Evolutionary conservation across 2,888 invertebrate genomes (phyloP).

Genomic region (Autographa pulchrina): DNA sequence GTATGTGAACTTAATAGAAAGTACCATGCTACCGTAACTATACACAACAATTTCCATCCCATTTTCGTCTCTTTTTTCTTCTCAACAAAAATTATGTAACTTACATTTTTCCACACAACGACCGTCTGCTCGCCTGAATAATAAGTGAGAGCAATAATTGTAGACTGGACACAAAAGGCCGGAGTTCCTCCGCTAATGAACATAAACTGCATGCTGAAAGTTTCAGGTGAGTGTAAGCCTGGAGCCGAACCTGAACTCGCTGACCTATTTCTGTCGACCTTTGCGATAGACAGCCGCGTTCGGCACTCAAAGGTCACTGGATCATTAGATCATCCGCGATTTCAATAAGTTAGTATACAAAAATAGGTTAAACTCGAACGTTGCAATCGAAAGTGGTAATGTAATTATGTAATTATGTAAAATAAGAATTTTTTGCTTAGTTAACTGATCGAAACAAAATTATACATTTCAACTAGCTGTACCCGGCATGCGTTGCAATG

Average conservation of each 20-base stretch:
- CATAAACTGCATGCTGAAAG: slow-evolving; percentile 29
- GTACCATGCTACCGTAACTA: neutral
- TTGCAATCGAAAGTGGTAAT: neutral
- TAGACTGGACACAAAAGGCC: slow-evolving; percentile 51
- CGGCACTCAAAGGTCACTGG: slow-evolving; percentile 39
- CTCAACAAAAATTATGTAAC: neutral
- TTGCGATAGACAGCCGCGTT: slow-evolving; percentile 22
- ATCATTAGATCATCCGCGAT: slow-evolving; percentile 32
- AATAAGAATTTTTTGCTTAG: no score
- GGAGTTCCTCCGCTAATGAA: slow-evolving; percentile 46
- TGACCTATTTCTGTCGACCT: slow-evolving; percentile 21
- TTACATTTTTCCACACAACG: neutral
- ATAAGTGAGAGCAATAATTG: slow-evolving; percentile 53
- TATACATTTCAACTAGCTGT: neutral
- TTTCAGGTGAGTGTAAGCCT: slow-evolving; percentile 28
- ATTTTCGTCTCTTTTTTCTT: neutral
- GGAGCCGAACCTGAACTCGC: slow-evolving; percentile 8
- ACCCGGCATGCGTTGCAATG: no score
- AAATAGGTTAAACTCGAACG: neutral
- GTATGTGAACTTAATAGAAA: neutral
- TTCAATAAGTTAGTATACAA: neutral
- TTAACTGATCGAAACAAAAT: neutral
- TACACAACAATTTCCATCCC: neutral
- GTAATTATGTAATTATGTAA: no score
- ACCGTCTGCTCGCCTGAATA: slow-evolving; percentile 30